These are phyloP conservation scores for Galeruca laticollis DNA, from an alignment of 2,888 invertebrate genomes.

Conservation along the genomic window DNA sequence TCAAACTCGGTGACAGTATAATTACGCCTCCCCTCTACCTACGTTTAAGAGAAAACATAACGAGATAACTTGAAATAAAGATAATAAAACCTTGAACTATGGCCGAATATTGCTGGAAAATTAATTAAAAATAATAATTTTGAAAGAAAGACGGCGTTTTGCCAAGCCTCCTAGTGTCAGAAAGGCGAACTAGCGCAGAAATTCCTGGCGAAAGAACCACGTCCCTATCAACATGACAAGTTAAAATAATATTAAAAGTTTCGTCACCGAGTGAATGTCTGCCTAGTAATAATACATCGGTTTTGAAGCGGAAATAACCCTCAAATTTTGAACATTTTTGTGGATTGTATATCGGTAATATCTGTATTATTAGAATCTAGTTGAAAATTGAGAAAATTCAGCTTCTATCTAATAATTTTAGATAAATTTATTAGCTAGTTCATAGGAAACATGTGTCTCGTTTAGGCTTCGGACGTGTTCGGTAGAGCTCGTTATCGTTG, in stretches of 20 bases:
- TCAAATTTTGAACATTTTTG: constrained; percentile 58
- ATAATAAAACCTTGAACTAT: constrained; percentile 59
- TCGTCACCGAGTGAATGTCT: constrained; percentile 54
- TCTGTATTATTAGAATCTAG: constrained; percentile 51
- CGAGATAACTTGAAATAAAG: constrained; percentile 8
- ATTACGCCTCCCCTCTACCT: background rate
- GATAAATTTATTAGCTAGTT: constrained; percentile 60
- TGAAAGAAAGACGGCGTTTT: constrained; percentile 57
- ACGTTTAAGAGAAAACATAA: background rate
- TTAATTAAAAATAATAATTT: constrained; percentile 54
- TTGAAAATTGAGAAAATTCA: constrained; percentile 53
- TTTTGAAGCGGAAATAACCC: constrained; percentile 46
- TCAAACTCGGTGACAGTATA: background rate
- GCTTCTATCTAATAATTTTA: constrained; percentile 53
- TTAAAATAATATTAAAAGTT: constrained; percentile 64
- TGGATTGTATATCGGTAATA: constrained; percentile 53
- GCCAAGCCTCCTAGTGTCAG: constrained; percentile 60
- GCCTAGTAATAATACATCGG: constrained; percentile 46
- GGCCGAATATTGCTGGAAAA: constrained; percentile 62
- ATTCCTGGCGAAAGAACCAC: constrained; percentile 66
- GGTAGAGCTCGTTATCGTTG: constrained; percentile 58
- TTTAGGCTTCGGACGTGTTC: constrained; percentile 58
- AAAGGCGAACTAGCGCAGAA: constrained; percentile 59
- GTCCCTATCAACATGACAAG: constrained; percentile 65
- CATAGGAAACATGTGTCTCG: constrained; percentile 62